Conservation (phyloP, 2,113 vertebrate species). For the Agapornis roseicollis region DNA sequence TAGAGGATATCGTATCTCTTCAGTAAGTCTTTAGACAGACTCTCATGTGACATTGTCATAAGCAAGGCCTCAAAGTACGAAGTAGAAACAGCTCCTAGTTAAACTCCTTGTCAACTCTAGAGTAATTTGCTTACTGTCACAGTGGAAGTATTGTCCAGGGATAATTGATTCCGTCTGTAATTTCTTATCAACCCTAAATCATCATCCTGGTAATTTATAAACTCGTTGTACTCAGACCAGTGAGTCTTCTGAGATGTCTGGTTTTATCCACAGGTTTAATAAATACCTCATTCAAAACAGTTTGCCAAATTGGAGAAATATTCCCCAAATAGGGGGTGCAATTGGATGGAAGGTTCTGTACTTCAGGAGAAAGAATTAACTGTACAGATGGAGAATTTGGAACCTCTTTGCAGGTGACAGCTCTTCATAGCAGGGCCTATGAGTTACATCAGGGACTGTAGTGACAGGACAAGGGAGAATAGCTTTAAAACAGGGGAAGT, state of each 20-base stretch:
- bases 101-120: background rate
- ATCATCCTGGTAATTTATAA: background rate
- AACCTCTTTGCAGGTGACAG: background rate
- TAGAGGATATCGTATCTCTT: slow-evolving; percentile 2
- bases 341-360: background rate
- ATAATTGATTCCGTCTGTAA: background rate
- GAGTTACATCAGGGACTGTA: background rate
- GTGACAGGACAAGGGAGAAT: background rate
- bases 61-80: background rate
- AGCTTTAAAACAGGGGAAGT: background rate
- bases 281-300: background rate
- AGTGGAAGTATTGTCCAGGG: background rate
- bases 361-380: background rate
- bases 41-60: slow-evolving; percentile 20
- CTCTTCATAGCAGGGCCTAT: background rate
- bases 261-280: background rate
- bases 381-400: background rate
- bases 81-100: background rate
- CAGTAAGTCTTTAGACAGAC: background rate
- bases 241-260: background rate
- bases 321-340: background rate
- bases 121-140: background rate
- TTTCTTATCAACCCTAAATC: background rate
- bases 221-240: background rate
- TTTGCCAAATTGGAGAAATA: background rate